phyloP scores from a whole-genome alignment of 2,113 vertebrate species.

The Burhinus bistriatus region DNA sequence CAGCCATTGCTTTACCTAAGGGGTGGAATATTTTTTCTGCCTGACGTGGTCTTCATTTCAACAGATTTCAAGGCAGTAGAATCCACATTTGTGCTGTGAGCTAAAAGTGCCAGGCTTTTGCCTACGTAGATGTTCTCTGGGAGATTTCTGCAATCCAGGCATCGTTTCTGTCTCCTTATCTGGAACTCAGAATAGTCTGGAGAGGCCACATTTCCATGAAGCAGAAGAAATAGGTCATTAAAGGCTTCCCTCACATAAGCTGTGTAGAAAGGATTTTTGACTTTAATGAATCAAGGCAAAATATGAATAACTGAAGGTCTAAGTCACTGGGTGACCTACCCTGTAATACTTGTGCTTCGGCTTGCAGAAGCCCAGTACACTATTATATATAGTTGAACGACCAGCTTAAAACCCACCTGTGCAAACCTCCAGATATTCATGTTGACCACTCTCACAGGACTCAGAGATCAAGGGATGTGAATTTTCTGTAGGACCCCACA shows the following conservation, averaged over 20 bases:
- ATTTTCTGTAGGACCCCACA: neutral
- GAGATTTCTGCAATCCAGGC: neutral
- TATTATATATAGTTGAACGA: accelerated
- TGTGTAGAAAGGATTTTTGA: neutral
- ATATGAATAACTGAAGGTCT: neutral
- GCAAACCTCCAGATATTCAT: neutral
- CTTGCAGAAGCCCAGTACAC: neutral
- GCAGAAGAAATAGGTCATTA: neutral
- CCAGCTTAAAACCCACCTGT: neutral
- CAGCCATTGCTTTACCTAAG: slow-evolving; percentile 33
- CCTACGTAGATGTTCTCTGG: neutral
- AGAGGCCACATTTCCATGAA: neutral
- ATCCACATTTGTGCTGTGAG: slow-evolving; percentile 2
- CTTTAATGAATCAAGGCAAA: neutral
- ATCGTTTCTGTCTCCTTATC: neutral
- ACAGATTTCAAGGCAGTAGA: slow-evolving; percentile 28
- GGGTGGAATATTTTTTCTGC: slow-evolving; percentile 36
- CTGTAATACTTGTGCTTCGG: neutral
- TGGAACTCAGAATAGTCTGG: neutral
- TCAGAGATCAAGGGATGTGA: neutral
- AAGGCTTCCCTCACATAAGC: neutral
- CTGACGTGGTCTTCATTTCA: neutral
- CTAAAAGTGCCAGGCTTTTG: slow-evolving; percentile 9
- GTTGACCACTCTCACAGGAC: neutral
- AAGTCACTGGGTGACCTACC: neutral